phyloP scores from a whole-genome alignment of 2,797 vertebrate genomes.

The Urocyon cinereoargenteus region DNA sequence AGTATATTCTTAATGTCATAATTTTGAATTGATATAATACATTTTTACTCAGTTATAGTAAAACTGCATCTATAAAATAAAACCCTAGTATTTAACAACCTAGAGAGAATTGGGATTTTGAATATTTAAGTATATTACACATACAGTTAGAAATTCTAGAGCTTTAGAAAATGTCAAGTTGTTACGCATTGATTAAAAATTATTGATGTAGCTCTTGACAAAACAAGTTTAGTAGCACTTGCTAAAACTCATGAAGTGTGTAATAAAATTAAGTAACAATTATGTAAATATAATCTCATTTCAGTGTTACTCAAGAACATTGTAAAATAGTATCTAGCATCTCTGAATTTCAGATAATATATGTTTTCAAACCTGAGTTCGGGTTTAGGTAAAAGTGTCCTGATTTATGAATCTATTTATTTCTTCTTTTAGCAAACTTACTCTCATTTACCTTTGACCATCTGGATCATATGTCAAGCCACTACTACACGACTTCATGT shows the following conservation, averaged over 20 bases:
- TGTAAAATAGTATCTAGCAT: background rate
- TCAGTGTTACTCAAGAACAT: background rate
- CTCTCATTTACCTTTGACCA: background rate
- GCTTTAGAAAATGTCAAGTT: conserved; percentile 73
- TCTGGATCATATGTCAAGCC: background rate
- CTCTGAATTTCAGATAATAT: background rate
- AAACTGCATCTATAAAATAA: background rate
- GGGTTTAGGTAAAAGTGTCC: background rate
- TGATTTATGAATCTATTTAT: background rate
- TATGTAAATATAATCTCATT: background rate
- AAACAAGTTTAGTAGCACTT: conserved; percentile 24
- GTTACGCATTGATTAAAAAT: conserved; percentile 65
- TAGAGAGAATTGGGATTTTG: background rate
- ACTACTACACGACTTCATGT: background rate
- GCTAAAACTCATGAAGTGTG: conserved; percentile 45
- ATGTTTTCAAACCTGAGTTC: background rate
- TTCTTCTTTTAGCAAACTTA: background rate
- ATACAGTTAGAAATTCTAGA: conserved; percentile 46
- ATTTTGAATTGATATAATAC: background rate
- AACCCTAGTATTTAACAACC: background rate
- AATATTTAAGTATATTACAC: conserved; percentile 31
- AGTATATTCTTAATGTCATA: background rate
- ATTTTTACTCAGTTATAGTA: conserved; percentile 9
- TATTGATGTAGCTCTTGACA: conserved; percentile 39
- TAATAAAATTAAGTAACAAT: background rate